Percentiles rank a stretch among this genome's conserved stretches.
Evolutionary conservation across 2,888 invertebrate species (phyloP).

Genomic region (Ramazzottius varieornatus): DNA sequence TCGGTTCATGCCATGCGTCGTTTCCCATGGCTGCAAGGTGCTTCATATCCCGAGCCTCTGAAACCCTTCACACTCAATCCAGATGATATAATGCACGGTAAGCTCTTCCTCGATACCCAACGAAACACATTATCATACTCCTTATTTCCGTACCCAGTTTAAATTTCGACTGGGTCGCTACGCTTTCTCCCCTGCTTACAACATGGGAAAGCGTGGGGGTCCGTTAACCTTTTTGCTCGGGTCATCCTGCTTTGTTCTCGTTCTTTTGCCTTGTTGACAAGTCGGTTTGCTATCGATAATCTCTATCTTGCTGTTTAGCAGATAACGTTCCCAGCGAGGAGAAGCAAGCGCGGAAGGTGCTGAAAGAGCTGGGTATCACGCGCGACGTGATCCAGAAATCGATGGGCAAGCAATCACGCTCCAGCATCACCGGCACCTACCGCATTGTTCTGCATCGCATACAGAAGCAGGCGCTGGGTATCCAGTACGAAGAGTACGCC

Average conservation of each 20-base stretch:
- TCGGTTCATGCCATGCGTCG: conserved; percentile 17
- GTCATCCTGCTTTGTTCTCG: too few species aligned
- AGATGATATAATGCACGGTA: conserved; percentile 11
- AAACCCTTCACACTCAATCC: conserved; percentile 20
- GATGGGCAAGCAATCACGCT: conserved; percentile 32
- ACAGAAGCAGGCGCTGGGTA: conserved; percentile 1
- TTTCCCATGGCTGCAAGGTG: conserved; percentile 23
- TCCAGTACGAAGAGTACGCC: not conserved
- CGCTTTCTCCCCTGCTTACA: too few species aligned
- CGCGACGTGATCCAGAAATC: conserved; percentile 32
- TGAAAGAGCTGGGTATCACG: conserved; percentile 34
- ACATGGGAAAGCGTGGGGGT: too few species aligned
- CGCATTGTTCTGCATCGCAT: conserved; percentile 35
- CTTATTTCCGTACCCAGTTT: too few species aligned
- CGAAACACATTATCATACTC: too few species aligned
- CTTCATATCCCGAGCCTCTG: conserved; percentile 22
- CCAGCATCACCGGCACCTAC: conserved; percentile 40
- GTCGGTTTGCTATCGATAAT: too few species aligned
- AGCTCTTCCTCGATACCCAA: not conserved
- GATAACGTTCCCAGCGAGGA: conserved; percentile 21
- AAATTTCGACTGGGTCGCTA: too few species aligned
- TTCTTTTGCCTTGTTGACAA: too few species aligned
- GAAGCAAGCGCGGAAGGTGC: conserved; percentile 28
- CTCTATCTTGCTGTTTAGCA: not conserved
- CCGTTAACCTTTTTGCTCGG: too few species aligned